Evolutionary conservation across 23 tunicate species (phyloP).

Genomic region (Ciona savignyi): DNA sequence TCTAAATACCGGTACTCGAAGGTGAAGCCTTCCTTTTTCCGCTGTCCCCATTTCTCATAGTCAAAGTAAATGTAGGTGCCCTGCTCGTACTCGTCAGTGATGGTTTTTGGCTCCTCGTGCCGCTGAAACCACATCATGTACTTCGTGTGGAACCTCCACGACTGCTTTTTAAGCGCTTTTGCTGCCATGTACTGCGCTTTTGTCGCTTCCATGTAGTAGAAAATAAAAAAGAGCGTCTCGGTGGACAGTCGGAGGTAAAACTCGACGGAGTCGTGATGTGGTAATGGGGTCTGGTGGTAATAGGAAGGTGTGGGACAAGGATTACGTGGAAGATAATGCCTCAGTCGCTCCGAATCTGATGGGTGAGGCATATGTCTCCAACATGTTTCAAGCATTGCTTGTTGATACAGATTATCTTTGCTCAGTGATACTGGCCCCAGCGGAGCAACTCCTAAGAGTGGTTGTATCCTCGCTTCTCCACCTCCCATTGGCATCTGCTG

Average conservation of each 20-base stretch:
- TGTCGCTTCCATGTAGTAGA: slow-evolving; percentile 99
- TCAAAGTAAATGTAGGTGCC: slow-evolving; percentile 99
- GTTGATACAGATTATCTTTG: slow-evolving; percentile 74
- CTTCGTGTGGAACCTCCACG: slow-evolving; percentile 99
- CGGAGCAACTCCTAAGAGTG: slow-evolving; percentile 81
- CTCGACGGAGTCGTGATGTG: slow-evolving; percentile 84
- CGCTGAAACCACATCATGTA: slow-evolving; percentile 99
- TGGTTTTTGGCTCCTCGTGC: slow-evolving; percentile 98
- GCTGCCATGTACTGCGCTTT: slow-evolving; percentile 99
- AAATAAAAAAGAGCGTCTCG: slow-evolving; percentile 94
- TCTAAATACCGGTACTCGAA: slow-evolving; percentile 98
- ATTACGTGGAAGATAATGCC: slow-evolving; percentile 93
- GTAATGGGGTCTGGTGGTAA: slow-evolving; percentile 83
- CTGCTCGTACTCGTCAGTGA: slow-evolving; percentile 99
- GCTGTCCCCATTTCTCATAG: slow-evolving; percentile 99
- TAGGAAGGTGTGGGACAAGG: slow-evolving; percentile 85
- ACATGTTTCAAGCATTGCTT: slow-evolving; percentile 76
- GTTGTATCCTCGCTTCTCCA: slow-evolving; percentile 65
- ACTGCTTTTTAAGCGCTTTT: slow-evolving; percentile 92
- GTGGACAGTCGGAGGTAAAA: slow-evolving; percentile 86
- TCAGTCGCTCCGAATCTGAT: slow-evolving; percentile 84
- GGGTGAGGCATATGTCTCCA: slow-evolving; percentile 98
- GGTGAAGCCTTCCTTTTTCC: slow-evolving; percentile 98
- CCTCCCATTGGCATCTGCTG: slow-evolving; percentile 40
- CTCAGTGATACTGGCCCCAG: slow-evolving; percentile 49